Base-by-base conservation (phyloP, 2,113 vertebrate species). In the Centropus bengalensis region DNA sequence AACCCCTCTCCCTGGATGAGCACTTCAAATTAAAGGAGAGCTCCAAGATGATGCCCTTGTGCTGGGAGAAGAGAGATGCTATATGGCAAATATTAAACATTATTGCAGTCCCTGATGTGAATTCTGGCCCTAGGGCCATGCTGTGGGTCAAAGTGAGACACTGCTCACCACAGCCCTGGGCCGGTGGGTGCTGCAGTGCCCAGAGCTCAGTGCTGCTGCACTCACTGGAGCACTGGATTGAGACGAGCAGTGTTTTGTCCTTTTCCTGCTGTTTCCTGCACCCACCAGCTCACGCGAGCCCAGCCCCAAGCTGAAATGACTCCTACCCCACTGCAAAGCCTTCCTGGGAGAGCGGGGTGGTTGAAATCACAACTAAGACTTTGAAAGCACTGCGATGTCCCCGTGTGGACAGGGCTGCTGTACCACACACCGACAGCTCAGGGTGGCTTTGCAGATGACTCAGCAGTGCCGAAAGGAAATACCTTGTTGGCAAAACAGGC, bases 401-500 rank as follows among this genome's bases (percentile, higher is more conserved):
- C 55, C 0, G 0, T 0, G 64, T 40, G 93, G 82, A 92, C 27
- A 32, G 82, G 78, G 82, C 73, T 10, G 7, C 70, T 3, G 71
- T 56, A 59, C 73, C 36, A 19, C 52, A 32, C 5, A 1, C 54
- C 38, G 20, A 73, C 45, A 47, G 42, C 66, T 40, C 4, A 1
- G 54, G 81, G 88, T 85, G 94, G 94, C 47, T 85, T 91, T 13
- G 85, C 56, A 49, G 97, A 94, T 96, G 95, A 97, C 32, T 85
- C 93, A 92, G 95, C 82, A 32, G 95, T 30, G 86, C 92, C 26
- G 6, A 97, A 95, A 97, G 97, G 96, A 96, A 97, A 85, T 69
- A 12, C 19, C 38, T 62, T 94, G 94, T 85, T 95, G 92, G 92
- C 91, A 90, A 91, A 97, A 96, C 56, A 94, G 93, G 86, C 76